Evolutionary conservation across 1,140 invertebrate species (phyloP).

Genomic region (Lanistes nyassanus): DNA sequence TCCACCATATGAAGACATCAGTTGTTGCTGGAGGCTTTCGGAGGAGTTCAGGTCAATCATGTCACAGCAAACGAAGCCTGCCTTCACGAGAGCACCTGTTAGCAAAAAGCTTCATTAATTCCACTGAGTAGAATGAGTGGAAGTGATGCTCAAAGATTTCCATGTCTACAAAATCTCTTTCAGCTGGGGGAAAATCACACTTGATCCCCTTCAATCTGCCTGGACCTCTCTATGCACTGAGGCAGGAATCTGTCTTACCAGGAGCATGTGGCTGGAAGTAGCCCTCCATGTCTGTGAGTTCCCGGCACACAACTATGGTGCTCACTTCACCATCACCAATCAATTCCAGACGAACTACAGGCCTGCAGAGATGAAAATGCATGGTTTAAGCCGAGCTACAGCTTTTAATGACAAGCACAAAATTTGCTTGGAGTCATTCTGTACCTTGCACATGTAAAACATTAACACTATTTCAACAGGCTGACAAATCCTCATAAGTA

Average conservation of each 20-base stretch:
- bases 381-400: too few species aligned
- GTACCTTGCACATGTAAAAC: too few species aligned
- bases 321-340: conserved; percentile 49
- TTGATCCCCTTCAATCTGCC: too few species aligned
- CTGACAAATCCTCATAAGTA: too few species aligned
- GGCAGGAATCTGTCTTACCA: conserved; percentile 41
- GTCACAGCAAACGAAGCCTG: conserved; percentile 66
- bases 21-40: conserved; percentile 62
- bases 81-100: conserved; percentile 69
- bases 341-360: conserved; percentile 51
- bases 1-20: conserved; percentile 62
- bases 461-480: too few species aligned
- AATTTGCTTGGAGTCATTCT: too few species aligned
- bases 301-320: conserved; percentile 52
- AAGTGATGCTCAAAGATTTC: too few species aligned
- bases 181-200: too few species aligned
- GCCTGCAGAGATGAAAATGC: conserved; percentile 34
- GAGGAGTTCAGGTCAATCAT: conserved; percentile 61
- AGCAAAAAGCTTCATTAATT: neutral
- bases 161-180: too few species aligned
- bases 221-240: too few species aligned
- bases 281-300: conserved; percentile 66
- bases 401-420: too few species aligned
- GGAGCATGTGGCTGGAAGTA: conserved; percentile 68
- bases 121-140: neutral